phyloP scores from a whole-genome alignment of 2,888 invertebrate species.

The Dasysyrphus tricinctus region DNA sequence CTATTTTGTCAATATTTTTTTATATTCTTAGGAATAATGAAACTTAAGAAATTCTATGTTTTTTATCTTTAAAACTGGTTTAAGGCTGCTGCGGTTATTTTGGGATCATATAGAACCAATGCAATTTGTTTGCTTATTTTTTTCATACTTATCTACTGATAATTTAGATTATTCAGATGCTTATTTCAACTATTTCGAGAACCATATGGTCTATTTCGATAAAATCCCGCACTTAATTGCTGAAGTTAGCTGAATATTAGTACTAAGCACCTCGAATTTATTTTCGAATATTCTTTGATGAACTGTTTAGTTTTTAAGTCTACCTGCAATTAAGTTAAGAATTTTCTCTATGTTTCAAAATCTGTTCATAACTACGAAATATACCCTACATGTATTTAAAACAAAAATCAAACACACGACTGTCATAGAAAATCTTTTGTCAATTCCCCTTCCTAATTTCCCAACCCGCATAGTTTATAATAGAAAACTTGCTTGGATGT shows the following conservation, averaged over 20 bases:
- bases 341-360: neutral
- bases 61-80: too few species aligned
- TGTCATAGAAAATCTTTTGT: constrained; percentile 34
- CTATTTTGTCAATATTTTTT: neutral
- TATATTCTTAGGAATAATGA: neutral
- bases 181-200: too few species aligned
- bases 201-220: too few species aligned
- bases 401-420: constrained; percentile 16
- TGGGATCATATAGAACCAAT: neutral
- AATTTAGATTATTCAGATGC: too few species aligned
- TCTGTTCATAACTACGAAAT: neutral
- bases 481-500: constrained; percentile 38
- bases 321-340: too few species aligned
- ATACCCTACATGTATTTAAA: constrained; percentile 9
- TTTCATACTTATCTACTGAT: too few species aligned
- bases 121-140: too few species aligned
- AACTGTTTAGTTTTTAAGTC: too few species aligned
- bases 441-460: constrained; percentile 27
- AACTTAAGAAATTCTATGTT: neutral
- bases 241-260: too few species aligned
- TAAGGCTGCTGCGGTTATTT: neutral
- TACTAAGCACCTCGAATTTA: too few species aligned
- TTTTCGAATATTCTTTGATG: too few species aligned
- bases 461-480: constrained; percentile 31
- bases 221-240: too few species aligned